Evolutionary conservation across 2,797 vertebrate genomes (phyloP).

Genomic region (Sebastes vulpes): DNA sequence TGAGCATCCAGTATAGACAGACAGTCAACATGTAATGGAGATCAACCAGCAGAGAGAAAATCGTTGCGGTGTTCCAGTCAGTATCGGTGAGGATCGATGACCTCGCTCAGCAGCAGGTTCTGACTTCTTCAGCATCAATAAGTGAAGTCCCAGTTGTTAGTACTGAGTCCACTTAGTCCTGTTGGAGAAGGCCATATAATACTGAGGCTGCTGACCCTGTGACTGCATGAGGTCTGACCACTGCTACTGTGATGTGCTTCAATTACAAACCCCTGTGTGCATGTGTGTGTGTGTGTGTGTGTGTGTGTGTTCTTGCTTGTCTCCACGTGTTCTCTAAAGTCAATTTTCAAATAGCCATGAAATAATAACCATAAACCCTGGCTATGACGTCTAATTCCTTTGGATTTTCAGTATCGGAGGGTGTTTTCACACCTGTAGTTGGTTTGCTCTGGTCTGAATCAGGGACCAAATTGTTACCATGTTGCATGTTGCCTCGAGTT

Average conservation of each 20-base stretch:
- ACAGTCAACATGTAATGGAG: neutral
- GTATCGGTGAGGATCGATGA: slow-evolving; percentile 1
- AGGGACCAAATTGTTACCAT: no score
- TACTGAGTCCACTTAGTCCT: slow-evolving; percentile 18
- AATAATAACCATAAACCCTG: no score
- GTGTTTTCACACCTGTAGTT: no score
- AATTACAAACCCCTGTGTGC: slow-evolving; percentile 5
- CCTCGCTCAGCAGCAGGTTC: neutral
- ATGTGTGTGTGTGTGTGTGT: neutral
- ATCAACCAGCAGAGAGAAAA: neutral
- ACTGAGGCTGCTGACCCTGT: slow-evolving; percentile 27
- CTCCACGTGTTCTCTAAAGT: no score
- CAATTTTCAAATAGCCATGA: no score
- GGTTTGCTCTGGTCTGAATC: no score
- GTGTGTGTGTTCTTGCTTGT: neutral
- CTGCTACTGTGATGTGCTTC: neutral
- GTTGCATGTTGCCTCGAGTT: no score
- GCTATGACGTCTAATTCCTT: no score
- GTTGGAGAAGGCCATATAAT: slow-evolving; percentile 33
- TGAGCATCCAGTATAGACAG: neutral
- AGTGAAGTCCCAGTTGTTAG: slow-evolving; percentile 20
- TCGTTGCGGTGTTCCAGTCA: neutral
- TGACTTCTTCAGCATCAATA: slow-evolving; percentile 7
- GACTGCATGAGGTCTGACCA: neutral
- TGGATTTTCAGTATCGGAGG: no score